A percentile compares a stretch with the other conserved stretches of the same genome.
Conservation (phyloP, 2,888 invertebrate species). For the Drosophila birchii region DNA sequence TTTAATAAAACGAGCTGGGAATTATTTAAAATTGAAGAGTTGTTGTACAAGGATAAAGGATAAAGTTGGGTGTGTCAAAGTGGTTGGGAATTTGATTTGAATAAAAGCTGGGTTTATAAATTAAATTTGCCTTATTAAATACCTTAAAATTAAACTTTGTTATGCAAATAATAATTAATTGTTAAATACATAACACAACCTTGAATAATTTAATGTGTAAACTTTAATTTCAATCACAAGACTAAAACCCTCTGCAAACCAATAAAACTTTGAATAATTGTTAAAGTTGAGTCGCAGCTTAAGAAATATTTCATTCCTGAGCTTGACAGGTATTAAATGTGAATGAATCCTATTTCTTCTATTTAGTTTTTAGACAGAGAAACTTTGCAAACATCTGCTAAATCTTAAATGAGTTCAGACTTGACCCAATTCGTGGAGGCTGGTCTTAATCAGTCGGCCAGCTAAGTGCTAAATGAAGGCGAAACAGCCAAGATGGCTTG, state of each 20-base stretch:
- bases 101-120: background rate
- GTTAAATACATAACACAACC: background rate
- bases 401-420: slow-evolving; percentile 21
- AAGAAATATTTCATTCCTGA: background rate
- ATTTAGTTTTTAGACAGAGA: slow-evolving; percentile 4
- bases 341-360: slow-evolving; percentile 1
- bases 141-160: background rate
- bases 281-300: slow-evolving; percentile 6
- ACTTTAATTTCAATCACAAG: background rate
- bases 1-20: background rate
- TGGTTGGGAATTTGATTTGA: background rate
- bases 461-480: slow-evolving; percentile 20
- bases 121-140: background rate
- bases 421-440: slow-evolving; percentile 32
- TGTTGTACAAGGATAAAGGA: background rate
- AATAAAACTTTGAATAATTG: slow-evolving; percentile 12
- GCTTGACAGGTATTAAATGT: slow-evolving; percentile 2
- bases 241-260: background rate
- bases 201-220: background rate
- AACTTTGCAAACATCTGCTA: slow-evolving; percentile 11
- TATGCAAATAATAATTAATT: background rate
- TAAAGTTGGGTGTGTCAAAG: background rate
- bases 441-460: slow-evolving; percentile 10
- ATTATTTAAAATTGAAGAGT: background rate
- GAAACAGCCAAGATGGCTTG: slow-evolving; percentile 3